Conservation (phyloP, 92 coral and sea anemone species). For the Zoanthus gigantus region DNA sequence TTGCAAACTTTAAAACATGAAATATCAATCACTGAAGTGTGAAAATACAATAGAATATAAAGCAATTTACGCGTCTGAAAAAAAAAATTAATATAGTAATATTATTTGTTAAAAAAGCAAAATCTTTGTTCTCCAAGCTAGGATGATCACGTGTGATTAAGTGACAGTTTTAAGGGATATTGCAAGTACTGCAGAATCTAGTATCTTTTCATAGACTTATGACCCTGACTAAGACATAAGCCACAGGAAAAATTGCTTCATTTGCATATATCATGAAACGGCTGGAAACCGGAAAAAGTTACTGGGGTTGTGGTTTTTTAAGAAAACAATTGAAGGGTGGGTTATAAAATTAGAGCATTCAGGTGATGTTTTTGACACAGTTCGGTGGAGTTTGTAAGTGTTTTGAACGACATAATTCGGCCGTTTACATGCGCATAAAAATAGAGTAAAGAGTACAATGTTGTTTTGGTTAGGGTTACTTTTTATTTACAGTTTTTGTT, state of each 20-base stretch:
- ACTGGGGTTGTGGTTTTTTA: background rate
- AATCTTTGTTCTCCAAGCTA: background rate
- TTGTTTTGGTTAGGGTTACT: no score
- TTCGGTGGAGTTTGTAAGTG: background rate
- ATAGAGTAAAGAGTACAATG: no score
- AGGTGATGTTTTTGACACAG: background rate
- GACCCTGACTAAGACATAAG: background rate
- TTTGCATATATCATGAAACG: background rate
- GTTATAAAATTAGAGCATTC: background rate
- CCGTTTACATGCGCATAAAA: no score
- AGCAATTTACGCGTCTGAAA: background rate
- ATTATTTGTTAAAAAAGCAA: background rate
- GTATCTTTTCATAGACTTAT: background rate
- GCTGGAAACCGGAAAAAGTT: background rate
- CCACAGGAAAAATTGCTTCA: background rate
- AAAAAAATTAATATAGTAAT: background rate
- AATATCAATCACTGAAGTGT: conserved; percentile 19
- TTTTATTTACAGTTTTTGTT: background rate
- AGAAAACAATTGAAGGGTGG: background rate
- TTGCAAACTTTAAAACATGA: conserved; percentile 3
- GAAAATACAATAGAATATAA: conserved; percentile 15
- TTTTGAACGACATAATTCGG: background rate
- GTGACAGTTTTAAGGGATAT: background rate
- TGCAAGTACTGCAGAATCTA: background rate
- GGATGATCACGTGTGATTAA: background rate